Conservation (phyloP, 1,140 invertebrate genomes). For the Anastrepha ludens region DNA sequence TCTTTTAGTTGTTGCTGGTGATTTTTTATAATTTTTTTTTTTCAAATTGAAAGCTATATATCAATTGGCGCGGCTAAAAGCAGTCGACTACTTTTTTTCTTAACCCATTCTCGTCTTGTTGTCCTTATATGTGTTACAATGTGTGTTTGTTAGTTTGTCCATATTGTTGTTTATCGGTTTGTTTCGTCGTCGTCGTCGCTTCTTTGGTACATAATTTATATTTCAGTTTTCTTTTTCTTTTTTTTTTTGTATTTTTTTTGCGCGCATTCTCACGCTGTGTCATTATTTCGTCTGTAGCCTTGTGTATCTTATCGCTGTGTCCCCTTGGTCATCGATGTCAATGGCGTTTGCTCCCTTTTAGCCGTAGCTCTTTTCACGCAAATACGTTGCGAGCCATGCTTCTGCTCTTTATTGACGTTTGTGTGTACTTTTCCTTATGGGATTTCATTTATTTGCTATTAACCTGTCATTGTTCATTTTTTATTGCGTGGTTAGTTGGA, state of each 20-base stretch:
- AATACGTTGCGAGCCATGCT: background rate
- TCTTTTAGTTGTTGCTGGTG: background rate
- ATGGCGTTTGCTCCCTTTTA: conserved; percentile 13
- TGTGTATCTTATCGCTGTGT: conserved; percentile 28
- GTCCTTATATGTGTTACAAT: background rate
- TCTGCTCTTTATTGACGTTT: conserved; percentile 25
- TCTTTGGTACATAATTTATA: conserved; percentile 39
- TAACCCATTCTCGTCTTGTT: conserved; percentile 1
- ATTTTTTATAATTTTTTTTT: conserved; percentile 51
- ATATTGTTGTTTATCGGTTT: conserved; percentile 20
- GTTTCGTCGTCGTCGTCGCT: background rate
- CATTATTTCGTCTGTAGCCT: conserved; percentile 23
- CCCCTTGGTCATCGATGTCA: conserved; percentile 35
- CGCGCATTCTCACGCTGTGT: conserved; percentile 32
- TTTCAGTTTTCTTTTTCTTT: background rate
- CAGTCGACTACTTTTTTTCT: conserved; percentile 49
- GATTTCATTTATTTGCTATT: conserved; percentile 74
- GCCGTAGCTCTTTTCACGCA: background rate
- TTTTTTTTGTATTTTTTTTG: background rate
- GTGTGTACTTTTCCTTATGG: conserved; percentile 65
- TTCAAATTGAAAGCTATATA: conserved; percentile 74
- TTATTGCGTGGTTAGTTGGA: conserved; percentile 65
- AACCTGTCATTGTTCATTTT: conserved; percentile 74
- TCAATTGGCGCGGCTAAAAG: conserved; percentile 69
- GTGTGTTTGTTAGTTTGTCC: background rate